Evolutionary conservation across 2,113 vertebrate species (phyloP), one percentile per base, ranked within the genome.

Genomic region (Peromyscus leucopus): DNA sequence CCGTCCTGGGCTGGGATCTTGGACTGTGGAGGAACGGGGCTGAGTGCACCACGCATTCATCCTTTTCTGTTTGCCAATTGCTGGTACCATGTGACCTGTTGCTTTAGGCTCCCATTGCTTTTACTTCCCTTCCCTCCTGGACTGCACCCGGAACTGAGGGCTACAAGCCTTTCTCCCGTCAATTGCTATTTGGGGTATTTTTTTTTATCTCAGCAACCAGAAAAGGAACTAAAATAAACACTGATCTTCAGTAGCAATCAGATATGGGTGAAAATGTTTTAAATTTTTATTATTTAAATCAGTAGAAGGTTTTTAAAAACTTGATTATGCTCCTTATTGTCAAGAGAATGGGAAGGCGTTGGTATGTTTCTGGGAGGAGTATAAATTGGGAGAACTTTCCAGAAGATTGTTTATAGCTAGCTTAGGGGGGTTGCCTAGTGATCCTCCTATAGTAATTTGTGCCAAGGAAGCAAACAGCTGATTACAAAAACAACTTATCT

Each of bases 261-360:
- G 63, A 80, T 67, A 76, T 91, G n/a, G 76, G 33, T 91, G 39
- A 42, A 88, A 76, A 93, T 31, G 2, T 67, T 90, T 96, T 76
- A 72, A 86, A 13, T 93, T 80, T 90, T 71, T 76, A 74, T 8
- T 16, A 33, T 51, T 79, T 92, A 80, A 57, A 57, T 63, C 21
- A 42, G 42, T 36, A 91, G 46, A 71, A 24, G 65, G 55, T 2
- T 39, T 84, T 1, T 31, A 65, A 79, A 83, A 82, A 15, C 80
- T 39, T 33, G 26, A 72, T 75, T 90, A n/a, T 95, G 26, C 33
- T 90, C 19, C 21, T 1, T 55, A 8, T 67, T 93, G 5, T 71
- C 71, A 72, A 82, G 67, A 4, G 10, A n/a, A n/a, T 80, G 46
- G 36, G 78, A 90, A 91, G 71, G 2, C 1, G 22, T 16, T 90